Evolutionary conservation across 2,888 invertebrate species (phyloP), one percentile per base, ranked within the genome.

Genomic region (Protonemura montana): DNA sequence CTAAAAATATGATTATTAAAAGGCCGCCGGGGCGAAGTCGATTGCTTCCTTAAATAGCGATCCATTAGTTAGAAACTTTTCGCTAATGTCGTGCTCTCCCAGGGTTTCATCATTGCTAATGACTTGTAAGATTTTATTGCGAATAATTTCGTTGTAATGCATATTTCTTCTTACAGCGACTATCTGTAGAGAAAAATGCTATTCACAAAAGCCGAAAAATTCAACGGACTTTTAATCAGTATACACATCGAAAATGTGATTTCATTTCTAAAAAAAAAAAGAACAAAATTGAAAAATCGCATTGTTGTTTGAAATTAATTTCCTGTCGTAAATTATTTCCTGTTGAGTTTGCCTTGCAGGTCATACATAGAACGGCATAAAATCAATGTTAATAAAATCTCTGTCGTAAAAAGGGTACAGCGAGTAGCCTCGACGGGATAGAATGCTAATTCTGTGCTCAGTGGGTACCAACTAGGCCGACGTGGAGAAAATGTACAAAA

Each of bases 301-400:
- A 82, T 82, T 82, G 82, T 82, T 35, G 82, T 28, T 25, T 25
- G 82, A 35, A 82, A 28, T 82, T 29, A 82, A 82, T 82, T 82
- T 82, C 82, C 82, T 28, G 82, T 16, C 28, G 82, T 82, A 82
- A 82, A 82, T 82, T 82, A 82, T 82, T 82, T 82, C 82, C 30
- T 30, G 30, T n/a, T 2, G 78, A 78, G 21, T 59, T 59, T 59
- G 59, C 59, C 59, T 10, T 2, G 59, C 59, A 59, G 59, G 59
- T 59, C 59, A 59, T 13, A 59, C 59, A 59, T 59, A 59, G 59
- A 59, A 59, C 59, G 59, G 59, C 21, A 21, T 21, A 59, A 59
- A 59, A 59, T 59, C 59, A 59, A 10, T 59, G 59, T 59, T 10
- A 59, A 59, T 59, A 59, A 10, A 59, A 59, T 59, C 13, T 59